Evolutionary conservation across 2,888 invertebrate species (phyloP).

Genomic region (Gastrophysa polygoni): DNA sequence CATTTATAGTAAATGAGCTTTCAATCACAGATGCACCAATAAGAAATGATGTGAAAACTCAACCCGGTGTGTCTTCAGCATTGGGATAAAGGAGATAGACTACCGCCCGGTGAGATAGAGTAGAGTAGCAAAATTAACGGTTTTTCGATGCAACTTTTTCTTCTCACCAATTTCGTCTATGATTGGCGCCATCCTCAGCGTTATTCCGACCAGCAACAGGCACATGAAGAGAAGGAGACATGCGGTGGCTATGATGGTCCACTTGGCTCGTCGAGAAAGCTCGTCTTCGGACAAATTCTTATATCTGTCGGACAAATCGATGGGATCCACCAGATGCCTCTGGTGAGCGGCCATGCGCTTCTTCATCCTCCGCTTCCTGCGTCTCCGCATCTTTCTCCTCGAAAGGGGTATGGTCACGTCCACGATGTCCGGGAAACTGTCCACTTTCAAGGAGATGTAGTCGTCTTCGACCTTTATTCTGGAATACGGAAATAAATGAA

Average conservation of each 20-base stretch:
- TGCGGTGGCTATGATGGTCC: slow-evolving; percentile 91
- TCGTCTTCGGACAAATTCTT: slow-evolving; percentile 72
- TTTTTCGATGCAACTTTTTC: too few relatives aligned
- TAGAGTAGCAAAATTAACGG: too few relatives aligned
- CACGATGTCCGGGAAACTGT: slow-evolving; percentile 55
- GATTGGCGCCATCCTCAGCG: slow-evolving; percentile 90
- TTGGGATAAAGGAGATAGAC: too few relatives aligned
- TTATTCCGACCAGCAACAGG: slow-evolving; percentile 87
- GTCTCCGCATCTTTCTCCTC: slow-evolving; percentile 54
- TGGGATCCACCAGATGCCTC: slow-evolving; percentile 37
- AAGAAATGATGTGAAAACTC: too few relatives aligned
- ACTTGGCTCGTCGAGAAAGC: slow-evolving; percentile 81
- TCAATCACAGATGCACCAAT: too few relatives aligned
- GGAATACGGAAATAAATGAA: not conserved
- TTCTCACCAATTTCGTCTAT: slow-evolving; percentile 95
- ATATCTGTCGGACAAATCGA: slow-evolving; percentile 39
- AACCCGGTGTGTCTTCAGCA: too few relatives aligned
- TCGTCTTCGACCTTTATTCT: slow-evolving; percentile 61
- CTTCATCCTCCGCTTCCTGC: slow-evolving; percentile 50
- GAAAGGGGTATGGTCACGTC: slow-evolving; percentile 50
- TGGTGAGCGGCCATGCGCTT: slow-evolving; percentile 39
- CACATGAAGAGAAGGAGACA: slow-evolving; percentile 87
- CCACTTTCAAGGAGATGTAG: slow-evolving; percentile 62
- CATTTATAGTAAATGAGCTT: too few relatives aligned
- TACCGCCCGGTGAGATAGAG: too few relatives aligned